These are phyloP conservation scores for Gallinago undulata DNA, from an alignment of 2,113 vertebrate species.

Conservation along the genomic window DNA sequence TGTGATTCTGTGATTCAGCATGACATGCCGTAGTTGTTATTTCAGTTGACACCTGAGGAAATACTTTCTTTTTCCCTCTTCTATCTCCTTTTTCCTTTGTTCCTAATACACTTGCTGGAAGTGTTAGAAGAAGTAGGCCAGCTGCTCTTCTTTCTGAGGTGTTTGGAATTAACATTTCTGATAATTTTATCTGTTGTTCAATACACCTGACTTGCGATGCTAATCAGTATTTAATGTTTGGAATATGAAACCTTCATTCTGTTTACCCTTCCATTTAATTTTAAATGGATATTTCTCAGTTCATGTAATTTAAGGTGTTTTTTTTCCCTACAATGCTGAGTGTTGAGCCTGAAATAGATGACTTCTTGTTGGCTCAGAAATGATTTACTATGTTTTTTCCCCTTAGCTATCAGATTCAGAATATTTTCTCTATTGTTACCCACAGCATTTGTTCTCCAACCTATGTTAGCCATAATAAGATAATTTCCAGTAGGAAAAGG, in stretches of 20 bases:
- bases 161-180: background rate
- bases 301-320: background rate
- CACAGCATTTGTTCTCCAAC: background rate
- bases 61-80: background rate
- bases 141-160: background rate
- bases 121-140: background rate
- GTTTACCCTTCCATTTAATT: conserved; percentile 7
- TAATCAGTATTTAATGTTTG: background rate
- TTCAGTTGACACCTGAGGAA: background rate
- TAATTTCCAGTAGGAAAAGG: conserved; percentile 25
- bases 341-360: background rate
- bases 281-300: background rate
- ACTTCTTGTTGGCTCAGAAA: background rate
- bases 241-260: background rate
- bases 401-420: background rate
- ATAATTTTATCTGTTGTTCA: background rate
- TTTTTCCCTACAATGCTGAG: background rate
- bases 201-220: background rate
- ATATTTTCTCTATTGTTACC: background rate
- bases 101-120: background rate
- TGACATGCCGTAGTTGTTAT: background rate
- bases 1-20: too few relatives aligned
- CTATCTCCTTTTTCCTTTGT: background rate
- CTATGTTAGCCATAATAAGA: background rate
- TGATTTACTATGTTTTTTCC: background rate